Evolutionary conservation across 2,888 invertebrate genomes (phyloP).

Genomic region (Podabrus alpinus): DNA sequence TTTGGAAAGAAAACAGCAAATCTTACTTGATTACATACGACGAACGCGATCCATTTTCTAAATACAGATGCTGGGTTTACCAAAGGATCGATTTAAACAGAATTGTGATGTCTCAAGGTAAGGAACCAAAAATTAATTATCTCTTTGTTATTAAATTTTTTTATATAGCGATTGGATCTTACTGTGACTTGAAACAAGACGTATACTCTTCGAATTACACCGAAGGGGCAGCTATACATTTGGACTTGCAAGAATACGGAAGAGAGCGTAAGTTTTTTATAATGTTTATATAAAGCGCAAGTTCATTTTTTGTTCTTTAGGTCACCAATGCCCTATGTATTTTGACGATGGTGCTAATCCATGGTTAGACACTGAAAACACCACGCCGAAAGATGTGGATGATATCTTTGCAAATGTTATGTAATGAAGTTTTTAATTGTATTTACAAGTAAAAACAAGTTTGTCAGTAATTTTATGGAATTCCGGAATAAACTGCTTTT

Average conservation of each 20-base stretch:
- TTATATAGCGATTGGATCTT: conserved; percentile 89
- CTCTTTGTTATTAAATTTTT: conserved; percentile 59
- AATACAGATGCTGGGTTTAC: conserved; percentile 97
- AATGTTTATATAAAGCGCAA: neutral
- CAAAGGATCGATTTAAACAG: conserved; percentile 91
- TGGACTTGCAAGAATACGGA: conserved; percentile 91
- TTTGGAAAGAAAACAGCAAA: conserved; percentile 96
- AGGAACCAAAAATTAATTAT: neutral
- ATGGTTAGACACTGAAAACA: conserved; percentile 74
- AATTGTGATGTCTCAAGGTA: conserved; percentile 75
- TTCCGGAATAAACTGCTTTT: too few relatives aligned
- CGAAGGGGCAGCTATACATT: conserved; percentile 90
- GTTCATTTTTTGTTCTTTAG: conserved; percentile 52
- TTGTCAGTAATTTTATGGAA: too few relatives aligned
- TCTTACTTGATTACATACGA: conserved; percentile 96
- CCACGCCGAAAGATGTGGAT: too few relatives aligned
- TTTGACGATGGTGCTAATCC: conserved; percentile 94
- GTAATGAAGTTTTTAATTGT: too few relatives aligned
- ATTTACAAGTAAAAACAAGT: too few relatives aligned
- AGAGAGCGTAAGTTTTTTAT: conserved; percentile 71
- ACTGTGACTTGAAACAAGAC: conserved; percentile 87
- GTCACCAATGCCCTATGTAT: conserved; percentile 96
- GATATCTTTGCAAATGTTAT: too few relatives aligned
- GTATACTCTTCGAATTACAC: conserved; percentile 87
- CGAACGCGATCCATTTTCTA: conserved; percentile 92